Conservation (phyloP, 2,797 vertebrate species). For the Knipowitschia caucasica region DNA sequence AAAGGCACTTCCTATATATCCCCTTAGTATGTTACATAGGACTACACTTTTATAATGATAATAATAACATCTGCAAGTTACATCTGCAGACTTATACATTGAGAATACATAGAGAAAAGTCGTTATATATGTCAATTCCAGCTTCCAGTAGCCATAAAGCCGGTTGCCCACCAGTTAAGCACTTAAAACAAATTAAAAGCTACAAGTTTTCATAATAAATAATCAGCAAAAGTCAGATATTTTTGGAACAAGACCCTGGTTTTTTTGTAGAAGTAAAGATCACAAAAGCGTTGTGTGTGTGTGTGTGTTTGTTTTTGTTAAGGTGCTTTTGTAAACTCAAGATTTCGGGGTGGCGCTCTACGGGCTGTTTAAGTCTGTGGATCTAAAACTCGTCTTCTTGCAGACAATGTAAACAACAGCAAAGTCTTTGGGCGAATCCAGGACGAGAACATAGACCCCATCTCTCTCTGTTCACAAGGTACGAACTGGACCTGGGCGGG, state of each 20-base stretch:
- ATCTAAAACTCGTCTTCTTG: constrained; percentile 73
- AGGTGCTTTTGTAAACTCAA: constrained; percentile 81
- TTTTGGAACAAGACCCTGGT: constrained; percentile 81
- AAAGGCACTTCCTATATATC: constrained; percentile 81
- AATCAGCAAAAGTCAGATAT: constrained; percentile 71
- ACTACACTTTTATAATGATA: constrained; percentile 70
- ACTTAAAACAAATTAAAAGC: constrained; percentile 61
- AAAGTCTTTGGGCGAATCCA: constrained; percentile 59
- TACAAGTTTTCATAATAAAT: constrained; percentile 79
- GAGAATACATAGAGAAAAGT: constrained; percentile 60
- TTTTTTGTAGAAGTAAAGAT: constrained; percentile 71
- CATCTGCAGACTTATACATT: constrained; percentile 60
- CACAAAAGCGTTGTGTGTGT: constrained; percentile 60
- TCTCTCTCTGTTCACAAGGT: constrained; percentile 43
- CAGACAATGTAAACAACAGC: constrained; percentile 81
- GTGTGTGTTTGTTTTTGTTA: constrained; percentile 71
- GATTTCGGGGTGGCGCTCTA: constrained; percentile 47
- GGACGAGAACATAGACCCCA: constrained; percentile 44
- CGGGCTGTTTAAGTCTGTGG: constrained; percentile 70
- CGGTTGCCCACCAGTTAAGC: constrained; percentile 75
- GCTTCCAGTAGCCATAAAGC: constrained; percentile 73
- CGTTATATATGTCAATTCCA: constrained; percentile 81
- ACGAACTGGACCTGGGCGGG: constrained; percentile 36
- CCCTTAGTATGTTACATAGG: constrained; percentile 72
- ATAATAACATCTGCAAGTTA: constrained; percentile 64